Percentiles rank a stretch among this genome's conserved stretches.
These are phyloP conservation scores for Anthoscopus minutus DNA, from an alignment of 2,113 vertebrate species.

Conservation along the genomic window DNA sequence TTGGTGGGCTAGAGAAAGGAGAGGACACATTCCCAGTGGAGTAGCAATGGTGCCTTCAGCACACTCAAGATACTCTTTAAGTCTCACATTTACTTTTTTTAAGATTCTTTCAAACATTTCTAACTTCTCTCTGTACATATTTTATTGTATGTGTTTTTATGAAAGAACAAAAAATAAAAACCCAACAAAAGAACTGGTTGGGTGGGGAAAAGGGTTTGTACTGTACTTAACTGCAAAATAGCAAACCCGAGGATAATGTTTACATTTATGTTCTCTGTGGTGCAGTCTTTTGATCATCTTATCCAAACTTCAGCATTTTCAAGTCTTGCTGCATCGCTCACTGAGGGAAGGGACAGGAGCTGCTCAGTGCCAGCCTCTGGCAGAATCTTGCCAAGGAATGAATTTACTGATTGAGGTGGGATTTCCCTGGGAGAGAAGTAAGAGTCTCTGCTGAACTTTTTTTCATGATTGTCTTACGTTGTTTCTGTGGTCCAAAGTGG, in stretches of 20 bases:
- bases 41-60: slow-evolving; percentile 41
- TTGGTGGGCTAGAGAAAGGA: background rate
- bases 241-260: slow-evolving; percentile 26
- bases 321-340: background rate
- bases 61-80: background rate
- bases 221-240: background rate
- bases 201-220: background rate
- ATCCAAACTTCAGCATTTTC: background rate
- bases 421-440: background rate
- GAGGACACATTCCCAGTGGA: slow-evolving; percentile 47
- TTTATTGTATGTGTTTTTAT: slow-evolving; percentile 51
- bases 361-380: background rate
- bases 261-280: slow-evolving; percentile 39
- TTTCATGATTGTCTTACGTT: background rate
- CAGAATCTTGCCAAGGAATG: background rate
- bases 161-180: background rate
- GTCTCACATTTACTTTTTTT: slow-evolving; percentile 13
- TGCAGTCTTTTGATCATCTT: background rate
- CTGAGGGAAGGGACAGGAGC: background rate
- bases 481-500: slow-evolving; percentile 19
- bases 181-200: background rate
- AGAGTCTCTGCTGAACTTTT: background rate
- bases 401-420: background rate
- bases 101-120: slow-evolving; percentile 45
- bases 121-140: slow-evolving; percentile 51